phyloP scores from a whole-genome alignment of 23 tunicate genomes.

The Styela plicata region DNA sequence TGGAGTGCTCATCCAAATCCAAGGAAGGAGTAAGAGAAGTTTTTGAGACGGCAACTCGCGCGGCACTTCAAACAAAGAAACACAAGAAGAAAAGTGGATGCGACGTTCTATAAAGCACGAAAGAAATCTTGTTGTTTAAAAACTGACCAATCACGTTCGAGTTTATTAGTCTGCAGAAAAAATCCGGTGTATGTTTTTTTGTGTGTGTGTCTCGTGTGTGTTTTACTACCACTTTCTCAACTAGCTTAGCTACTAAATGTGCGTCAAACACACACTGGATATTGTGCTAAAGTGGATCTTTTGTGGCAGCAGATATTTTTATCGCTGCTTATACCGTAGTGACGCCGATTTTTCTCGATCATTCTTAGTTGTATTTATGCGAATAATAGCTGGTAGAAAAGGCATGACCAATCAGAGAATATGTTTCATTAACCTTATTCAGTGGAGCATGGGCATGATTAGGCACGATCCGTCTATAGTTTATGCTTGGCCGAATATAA shows the following conservation, averaged over 20 bases:
- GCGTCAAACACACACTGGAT: background rate
- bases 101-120: conserved; percentile 58
- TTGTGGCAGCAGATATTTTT: background rate
- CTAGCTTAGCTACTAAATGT: background rate
- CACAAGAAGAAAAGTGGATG: conserved; percentile 89
- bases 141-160: conserved; percentile 25
- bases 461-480: no score
- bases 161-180: conserved; percentile 18
- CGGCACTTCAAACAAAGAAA: conserved; percentile 84
- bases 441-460: no score
- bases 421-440: no score
- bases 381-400: background rate
- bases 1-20: conserved; percentile 97
- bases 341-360: background rate
- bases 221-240: background rate
- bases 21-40: conserved; percentile 96
- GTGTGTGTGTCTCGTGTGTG: conserved; percentile 9
- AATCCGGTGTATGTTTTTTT: background rate
- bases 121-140: background rate
- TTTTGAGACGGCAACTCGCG: conserved; percentile 95
- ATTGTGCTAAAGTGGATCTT: background rate
- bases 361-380: background rate
- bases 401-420: no score
- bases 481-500: no score
- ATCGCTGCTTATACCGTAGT: background rate